Evolutionary conservation across 2,888 invertebrate genomes (phyloP).

Genomic region (Leptinotarsa juncta): DNA sequence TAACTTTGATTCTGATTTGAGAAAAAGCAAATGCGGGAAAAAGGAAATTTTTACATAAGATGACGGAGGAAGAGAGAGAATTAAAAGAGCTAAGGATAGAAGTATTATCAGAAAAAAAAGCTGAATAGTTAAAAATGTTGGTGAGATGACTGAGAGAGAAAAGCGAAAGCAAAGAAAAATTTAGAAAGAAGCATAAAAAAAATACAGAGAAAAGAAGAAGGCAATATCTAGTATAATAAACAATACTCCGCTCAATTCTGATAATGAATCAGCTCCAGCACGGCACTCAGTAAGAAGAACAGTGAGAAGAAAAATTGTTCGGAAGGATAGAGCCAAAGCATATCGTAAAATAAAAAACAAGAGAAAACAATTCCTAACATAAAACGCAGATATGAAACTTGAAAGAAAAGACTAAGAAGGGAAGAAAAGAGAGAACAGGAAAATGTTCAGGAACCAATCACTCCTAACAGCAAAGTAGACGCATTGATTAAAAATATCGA

Average conservation of each 20-base stretch:
- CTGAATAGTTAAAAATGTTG: too few relatives aligned
- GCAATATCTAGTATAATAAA: too few relatives aligned
- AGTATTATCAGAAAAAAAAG: too few relatives aligned
- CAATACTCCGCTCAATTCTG: not conserved
- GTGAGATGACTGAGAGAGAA: too few relatives aligned
- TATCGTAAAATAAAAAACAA: not conserved
- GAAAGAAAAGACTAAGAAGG: not conserved
- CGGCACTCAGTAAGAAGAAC: not conserved
- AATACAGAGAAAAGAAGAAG: too few relatives aligned
- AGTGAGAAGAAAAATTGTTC: not conserved
- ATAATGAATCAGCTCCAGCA: not conserved
- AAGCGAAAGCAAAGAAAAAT: too few relatives aligned
- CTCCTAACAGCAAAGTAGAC: not conserved
- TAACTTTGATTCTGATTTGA: too few relatives aligned
- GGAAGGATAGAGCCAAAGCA: not conserved
- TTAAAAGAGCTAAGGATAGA: too few relatives aligned
- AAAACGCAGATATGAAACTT: not conserved
- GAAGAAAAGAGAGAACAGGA: not conserved
- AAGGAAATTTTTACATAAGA: too few relatives aligned
- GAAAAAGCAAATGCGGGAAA: too few relatives aligned
- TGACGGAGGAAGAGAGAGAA: too few relatives aligned
- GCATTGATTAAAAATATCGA: not conserved
- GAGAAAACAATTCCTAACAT: not conserved
- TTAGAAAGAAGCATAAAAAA: too few relatives aligned
- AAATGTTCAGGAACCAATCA: not conserved